Conservation (phyloP, 92 coral and sea anemone genomes). For the Phenganax subtilis region DNA sequence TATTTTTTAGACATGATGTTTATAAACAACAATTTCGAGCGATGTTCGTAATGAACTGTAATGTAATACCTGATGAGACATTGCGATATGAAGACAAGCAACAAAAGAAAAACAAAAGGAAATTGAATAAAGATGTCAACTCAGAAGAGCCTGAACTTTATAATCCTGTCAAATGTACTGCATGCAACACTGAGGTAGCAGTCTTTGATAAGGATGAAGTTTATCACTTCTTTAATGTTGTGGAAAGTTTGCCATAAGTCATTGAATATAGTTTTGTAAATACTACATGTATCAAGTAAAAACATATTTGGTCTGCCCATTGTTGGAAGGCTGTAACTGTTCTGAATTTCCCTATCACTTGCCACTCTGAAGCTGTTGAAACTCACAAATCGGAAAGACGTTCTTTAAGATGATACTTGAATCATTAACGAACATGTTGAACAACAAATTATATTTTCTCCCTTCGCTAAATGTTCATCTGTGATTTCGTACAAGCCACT, state of each 20-base stretch:
- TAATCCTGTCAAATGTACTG: slow-evolving; percentile 81
- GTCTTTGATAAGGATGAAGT: slow-evolving; percentile 89
- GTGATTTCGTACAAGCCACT: slow-evolving; percentile 76
- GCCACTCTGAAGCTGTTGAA: not conserved
- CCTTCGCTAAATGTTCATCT: slow-evolving; percentile 66
- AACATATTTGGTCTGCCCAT: too few relatives aligned
- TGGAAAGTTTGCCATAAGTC: slow-evolving; percentile 56
- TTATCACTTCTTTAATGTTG: slow-evolving; percentile 87
- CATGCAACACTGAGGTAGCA: slow-evolving; percentile 90
- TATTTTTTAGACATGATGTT: slow-evolving; percentile 65
- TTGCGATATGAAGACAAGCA: slow-evolving; percentile 67
- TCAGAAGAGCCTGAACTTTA: slow-evolving; percentile 50
- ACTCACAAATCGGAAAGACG: not conserved
- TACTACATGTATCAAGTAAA: too few relatives aligned
- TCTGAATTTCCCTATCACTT: too few relatives aligned
- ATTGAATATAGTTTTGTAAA: not conserved
- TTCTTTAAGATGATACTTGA: slow-evolving; percentile 58
- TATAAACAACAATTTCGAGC: slow-evolving; percentile 96
- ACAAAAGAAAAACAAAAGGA: slow-evolving; percentile 55
- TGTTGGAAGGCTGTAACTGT: too few relatives aligned
- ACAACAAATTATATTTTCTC: slow-evolving; percentile 73
- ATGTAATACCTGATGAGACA: slow-evolving; percentile 69
- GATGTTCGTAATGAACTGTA: slow-evolving; percentile 95
- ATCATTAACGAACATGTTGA: slow-evolving; percentile 77
- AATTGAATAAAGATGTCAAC: slow-evolving; percentile 42